phyloP scores from a whole-genome alignment of 2,113 vertebrate genomes.

The Siniperca knerii region DNA sequence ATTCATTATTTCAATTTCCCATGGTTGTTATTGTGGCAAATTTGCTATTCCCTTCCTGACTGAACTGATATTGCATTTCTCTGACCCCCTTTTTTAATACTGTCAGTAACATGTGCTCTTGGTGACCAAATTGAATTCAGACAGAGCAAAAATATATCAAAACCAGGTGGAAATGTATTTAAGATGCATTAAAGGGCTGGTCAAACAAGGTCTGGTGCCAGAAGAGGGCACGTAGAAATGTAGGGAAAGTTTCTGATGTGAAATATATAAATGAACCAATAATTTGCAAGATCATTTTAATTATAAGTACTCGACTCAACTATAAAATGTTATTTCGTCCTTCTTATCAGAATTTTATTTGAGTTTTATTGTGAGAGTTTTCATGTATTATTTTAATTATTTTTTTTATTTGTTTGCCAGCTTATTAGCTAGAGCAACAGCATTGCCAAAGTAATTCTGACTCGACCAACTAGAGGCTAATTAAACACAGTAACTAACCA shows the following conservation, averaged over 20 bases:
- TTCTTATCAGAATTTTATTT: background rate
- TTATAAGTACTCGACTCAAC: background rate
- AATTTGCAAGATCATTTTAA: background rate
- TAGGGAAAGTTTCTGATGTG: background rate
- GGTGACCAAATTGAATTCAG: slow-evolving; percentile 28
- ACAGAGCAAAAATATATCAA: background rate
- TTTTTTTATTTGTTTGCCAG: no score
- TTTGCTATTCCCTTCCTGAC: slow-evolving; percentile 16
- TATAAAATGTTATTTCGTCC: background rate
- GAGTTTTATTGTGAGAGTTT: no score
- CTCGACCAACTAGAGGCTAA: background rate
- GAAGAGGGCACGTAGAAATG: background rate
- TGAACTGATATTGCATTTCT: slow-evolving; percentile 17
- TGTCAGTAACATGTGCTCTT: slow-evolving; percentile 1
- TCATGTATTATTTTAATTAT: no score
- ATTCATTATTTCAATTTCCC: slow-evolving; percentile 54
- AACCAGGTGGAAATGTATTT: background rate
- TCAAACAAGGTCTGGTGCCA: background rate
- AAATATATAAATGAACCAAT: background rate
- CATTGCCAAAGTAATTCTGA: background rate
- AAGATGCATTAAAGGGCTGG: background rate
- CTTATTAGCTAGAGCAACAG: no score
- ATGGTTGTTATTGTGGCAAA: slow-evolving; percentile 37
- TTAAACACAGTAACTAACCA: background rate
- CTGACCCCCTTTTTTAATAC: background rate